These are phyloP conservation scores for Homalodisca vitripennis DNA, from an alignment of 1,140 invertebrate genomes.

Conservation along the genomic window DNA sequence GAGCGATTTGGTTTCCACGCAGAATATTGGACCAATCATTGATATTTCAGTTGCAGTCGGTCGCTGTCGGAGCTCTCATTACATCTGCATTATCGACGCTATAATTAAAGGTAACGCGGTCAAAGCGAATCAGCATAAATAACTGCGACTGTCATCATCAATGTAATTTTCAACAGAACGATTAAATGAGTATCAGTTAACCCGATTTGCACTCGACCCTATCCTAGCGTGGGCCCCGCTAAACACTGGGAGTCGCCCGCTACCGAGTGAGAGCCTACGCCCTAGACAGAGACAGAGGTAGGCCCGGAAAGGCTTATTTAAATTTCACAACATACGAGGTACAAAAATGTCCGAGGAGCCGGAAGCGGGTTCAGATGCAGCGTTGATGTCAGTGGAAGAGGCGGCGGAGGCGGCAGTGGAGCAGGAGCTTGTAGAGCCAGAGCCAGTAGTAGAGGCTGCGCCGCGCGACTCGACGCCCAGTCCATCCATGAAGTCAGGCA, in stretches of 20 bases:
- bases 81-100: too few relatives aligned
- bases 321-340: conserved; percentile 17
- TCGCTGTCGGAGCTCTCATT: too few relatives aligned
- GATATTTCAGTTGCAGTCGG: too few relatives aligned
- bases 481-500: conserved; percentile 22
- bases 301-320: conserved; percentile 25
- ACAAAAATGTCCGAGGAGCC: conserved; percentile 28
- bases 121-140: too few relatives aligned
- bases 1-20: too few relatives aligned
- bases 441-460: neutral
- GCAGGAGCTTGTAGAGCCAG: neutral
- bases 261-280: neutral
- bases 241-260: neutral
- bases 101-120: too few relatives aligned
- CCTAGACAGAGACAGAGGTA: neutral
- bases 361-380: conserved; percentile 22
- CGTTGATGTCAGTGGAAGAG: conserved; percentile 24
- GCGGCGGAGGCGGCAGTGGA: neutral
- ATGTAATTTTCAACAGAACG: too few relatives aligned
- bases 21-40: too few relatives aligned
- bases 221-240: too few relatives aligned
- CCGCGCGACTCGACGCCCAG: neutral
- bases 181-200: too few relatives aligned
- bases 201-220: too few relatives aligned
- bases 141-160: too few relatives aligned